Evolutionary conservation across 2,888 invertebrate species (phyloP).

Genomic region (Scaptomyza parva): DNA sequence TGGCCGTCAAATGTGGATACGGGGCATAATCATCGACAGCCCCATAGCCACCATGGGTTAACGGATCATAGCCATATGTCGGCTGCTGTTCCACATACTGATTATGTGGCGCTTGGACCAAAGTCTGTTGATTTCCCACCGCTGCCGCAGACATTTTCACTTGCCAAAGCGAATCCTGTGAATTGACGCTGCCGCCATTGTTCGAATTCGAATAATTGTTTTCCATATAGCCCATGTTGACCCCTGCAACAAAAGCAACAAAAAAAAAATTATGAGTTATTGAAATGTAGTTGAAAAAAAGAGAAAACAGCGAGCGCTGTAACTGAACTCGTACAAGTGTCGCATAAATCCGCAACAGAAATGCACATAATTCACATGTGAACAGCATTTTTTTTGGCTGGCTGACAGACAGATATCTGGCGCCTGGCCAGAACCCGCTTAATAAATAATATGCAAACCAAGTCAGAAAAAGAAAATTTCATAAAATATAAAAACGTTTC

Average conservation of each 20-base stretch:
- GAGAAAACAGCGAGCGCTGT: background rate
- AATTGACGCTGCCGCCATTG: conserved; percentile 97
- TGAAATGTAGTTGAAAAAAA: conserved; percentile 14
- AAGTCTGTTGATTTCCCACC: conserved; percentile 88
- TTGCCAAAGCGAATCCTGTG: conserved; percentile 97
- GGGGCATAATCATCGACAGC: conserved; percentile 93
- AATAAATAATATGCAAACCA: conserved; percentile 41
- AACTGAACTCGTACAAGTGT: conserved; percentile 45
- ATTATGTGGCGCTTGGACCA: conserved; percentile 85
- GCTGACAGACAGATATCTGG: conserved; percentile 43
- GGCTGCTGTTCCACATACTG: conserved; percentile 89
- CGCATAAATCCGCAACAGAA: conserved; percentile 53
- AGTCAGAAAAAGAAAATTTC: background rate
- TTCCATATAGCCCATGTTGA: conserved; percentile 95
- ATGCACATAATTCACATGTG: conserved; percentile 49
- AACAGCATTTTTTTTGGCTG: conserved; percentile 3
- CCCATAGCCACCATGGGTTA: conserved; percentile 93
- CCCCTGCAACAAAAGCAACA: conserved; percentile 86
- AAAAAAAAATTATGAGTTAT: conserved; percentile 12
- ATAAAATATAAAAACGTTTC: conserved; percentile 16
- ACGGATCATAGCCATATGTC: conserved; percentile 91
- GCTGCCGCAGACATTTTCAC: conserved; percentile 94
- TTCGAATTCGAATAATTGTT: conserved; percentile 97
- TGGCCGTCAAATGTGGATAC: conserved; percentile 91
- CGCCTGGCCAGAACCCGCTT: conserved; percentile 32